Evolutionary conservation across 1,140 invertebrate genomes (phyloP).

Genomic region (Bacillus rossius): DNA sequence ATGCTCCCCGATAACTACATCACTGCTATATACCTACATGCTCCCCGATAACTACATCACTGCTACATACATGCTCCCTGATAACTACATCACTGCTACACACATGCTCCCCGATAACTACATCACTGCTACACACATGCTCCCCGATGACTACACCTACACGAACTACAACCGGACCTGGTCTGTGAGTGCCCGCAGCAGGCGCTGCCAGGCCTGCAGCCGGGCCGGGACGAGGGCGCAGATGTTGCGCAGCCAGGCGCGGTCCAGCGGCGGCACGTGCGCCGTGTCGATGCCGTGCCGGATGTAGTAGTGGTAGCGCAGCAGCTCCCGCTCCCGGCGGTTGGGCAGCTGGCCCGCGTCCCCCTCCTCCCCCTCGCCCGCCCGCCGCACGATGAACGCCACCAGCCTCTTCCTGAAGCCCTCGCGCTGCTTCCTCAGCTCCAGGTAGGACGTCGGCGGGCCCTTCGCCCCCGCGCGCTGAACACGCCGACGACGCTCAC

Average conservation of each 20-base stretch:
- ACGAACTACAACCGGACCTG: too few relatives aligned
- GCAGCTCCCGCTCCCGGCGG: conserved; percentile 58
- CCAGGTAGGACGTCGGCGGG: conserved; percentile 54
- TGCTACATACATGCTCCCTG: too few relatives aligned
- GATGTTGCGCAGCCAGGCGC: conserved; percentile 48
- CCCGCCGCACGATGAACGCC: conserved; percentile 53
- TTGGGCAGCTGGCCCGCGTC: conserved; percentile 41
- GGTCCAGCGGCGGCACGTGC: conserved; percentile 71
- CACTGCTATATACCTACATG: too few relatives aligned
- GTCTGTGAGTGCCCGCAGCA: too few relatives aligned
- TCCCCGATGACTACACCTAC: too few relatives aligned
- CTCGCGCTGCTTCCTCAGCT: conserved; percentile 67
- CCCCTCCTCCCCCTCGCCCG: conserved; percentile 27
- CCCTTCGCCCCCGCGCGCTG: too few relatives aligned
- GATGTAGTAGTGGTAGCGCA: conserved; percentile 87
- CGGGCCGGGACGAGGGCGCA: conserved; percentile 39
- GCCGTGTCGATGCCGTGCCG: conserved; percentile 82
- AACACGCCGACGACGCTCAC: too few relatives aligned
- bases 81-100: too few relatives aligned
- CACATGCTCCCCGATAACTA: too few relatives aligned
- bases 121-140: too few relatives aligned
- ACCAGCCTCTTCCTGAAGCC: conserved; percentile 75
- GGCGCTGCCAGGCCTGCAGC: conserved; percentile 40
- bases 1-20: too few relatives aligned
- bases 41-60: too few relatives aligned